Conservation (phyloP, 2,888 invertebrate genomes). For the Chaetogeoica ovagalla region DNA sequence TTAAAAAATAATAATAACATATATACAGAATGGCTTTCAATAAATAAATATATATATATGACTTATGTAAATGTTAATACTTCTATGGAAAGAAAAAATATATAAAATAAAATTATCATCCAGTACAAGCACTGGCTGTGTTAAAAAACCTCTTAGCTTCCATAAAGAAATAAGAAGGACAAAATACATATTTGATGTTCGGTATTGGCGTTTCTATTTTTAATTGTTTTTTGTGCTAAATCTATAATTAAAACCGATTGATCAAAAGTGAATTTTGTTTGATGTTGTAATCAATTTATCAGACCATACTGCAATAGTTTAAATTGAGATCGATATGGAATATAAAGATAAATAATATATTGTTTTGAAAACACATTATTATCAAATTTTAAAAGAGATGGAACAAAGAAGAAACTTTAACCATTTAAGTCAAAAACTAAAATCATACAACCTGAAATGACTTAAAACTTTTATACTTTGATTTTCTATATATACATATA, state of each 20-base stretch:
- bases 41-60: too few species aligned
- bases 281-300: not conserved
- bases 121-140: too few species aligned
- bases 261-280: not conserved
- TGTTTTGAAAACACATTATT: conserved; percentile 13
- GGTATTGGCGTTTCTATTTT: not conserved
- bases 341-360: conserved; percentile 17
- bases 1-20: too few species aligned
- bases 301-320: not conserved
- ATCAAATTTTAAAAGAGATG: not conserved
- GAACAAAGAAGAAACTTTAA: conserved; percentile 30
- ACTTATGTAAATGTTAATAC: too few species aligned
- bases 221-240: not conserved
- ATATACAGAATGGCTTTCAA: too few species aligned
- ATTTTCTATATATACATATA: conserved; percentile 24
- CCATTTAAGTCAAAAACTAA: conserved; percentile 15
- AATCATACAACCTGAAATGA: conserved; percentile 22
- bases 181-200: too few species aligned
- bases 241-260: not conserved
- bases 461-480: conserved; percentile 21
- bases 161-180: too few species aligned
- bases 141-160: too few species aligned
- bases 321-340: conserved; percentile 6
- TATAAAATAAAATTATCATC: too few species aligned
- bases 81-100: too few species aligned